Evolutionary conservation across 1,140 invertebrate genomes (phyloP).

Genomic region (Cylas formicarius): DNA sequence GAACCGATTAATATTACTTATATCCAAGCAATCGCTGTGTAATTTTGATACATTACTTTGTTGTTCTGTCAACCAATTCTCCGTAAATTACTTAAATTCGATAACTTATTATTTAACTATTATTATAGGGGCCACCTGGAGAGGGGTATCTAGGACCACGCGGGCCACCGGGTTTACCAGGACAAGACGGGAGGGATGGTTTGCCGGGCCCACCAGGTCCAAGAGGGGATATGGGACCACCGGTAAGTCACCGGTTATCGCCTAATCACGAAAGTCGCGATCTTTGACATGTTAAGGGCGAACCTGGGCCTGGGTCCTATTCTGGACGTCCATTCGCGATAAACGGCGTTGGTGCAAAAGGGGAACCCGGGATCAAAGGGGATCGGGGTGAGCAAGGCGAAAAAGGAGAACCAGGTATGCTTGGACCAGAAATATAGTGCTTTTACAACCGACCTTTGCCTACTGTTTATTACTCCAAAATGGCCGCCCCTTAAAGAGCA

Average conservation of each 20-base stretch:
- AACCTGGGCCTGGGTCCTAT: slow-evolving; percentile 5
- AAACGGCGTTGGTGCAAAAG: slow-evolving; percentile 34
- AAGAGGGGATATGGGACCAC: slow-evolving; percentile 19
- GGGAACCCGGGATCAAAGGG: slow-evolving; percentile 43
- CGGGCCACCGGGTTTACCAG: slow-evolving; percentile 24
- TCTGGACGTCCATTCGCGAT: slow-evolving; percentile 14
- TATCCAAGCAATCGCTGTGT: too few species aligned
- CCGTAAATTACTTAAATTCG: too few species aligned
- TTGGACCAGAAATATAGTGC: slow-evolving; percentile 38
- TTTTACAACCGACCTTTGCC: too few species aligned
- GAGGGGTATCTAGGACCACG: slow-evolving; percentile 28
- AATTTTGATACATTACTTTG: too few species aligned
- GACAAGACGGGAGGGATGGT: slow-evolving; percentile 14
- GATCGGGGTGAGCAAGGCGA: slow-evolving; percentile 43
- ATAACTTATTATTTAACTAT: too few species aligned
- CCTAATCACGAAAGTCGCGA: slow-evolving; percentile 11
- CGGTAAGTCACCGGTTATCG: too few species aligned
- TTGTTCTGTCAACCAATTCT: too few species aligned
- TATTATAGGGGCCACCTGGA: slow-evolving; percentile 20
- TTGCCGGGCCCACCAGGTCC: slow-evolving; percentile 29
- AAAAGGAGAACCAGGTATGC: slow-evolving; percentile 38
- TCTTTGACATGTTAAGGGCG: neutral
- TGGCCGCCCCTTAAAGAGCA: too few species aligned
- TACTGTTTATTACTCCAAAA: too few species aligned
- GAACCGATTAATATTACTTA: too few species aligned